Percentiles rank a stretch among this genome's conserved stretches.
These are phyloP conservation scores for Aquatica leii DNA, from an alignment of 2,888 invertebrate genomes.

Conservation along the genomic window DNA sequence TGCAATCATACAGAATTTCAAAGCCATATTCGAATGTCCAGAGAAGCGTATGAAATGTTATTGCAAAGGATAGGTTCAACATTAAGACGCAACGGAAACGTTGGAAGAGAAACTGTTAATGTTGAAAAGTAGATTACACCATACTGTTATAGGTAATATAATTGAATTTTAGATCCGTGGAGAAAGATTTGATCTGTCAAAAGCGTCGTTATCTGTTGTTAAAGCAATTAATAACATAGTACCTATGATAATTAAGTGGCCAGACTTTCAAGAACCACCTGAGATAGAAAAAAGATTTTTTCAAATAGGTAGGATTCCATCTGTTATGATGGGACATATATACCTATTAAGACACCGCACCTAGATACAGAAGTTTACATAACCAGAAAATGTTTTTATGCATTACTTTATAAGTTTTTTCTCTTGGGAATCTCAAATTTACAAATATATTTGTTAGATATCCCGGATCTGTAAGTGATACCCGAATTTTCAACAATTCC, in stretches of 20 bases:
- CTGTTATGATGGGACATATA: constrained; percentile 10
- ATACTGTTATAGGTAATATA: too few relatives aligned
- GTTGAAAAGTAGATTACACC: too few relatives aligned
- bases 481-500: not conserved
- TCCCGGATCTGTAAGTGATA: not conserved
- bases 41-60: too few relatives aligned
- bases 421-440: too few relatives aligned
- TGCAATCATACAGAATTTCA: too few relatives aligned
- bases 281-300: not conserved
- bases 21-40: too few relatives aligned
- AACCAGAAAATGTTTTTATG: constrained; percentile 8
- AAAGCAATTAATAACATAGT: constrained; percentile 12
- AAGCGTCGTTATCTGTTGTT: constrained; percentile 20
- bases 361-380: not conserved
- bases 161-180: constrained; percentile 14
- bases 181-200: constrained; percentile 25
- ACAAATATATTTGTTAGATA: too few relatives aligned
- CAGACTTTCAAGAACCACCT: not conserved
- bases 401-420: too few relatives aligned
- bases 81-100: too few relatives aligned
- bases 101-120: too few relatives aligned
- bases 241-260: constrained; percentile 3
- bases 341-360: constrained; percentile 8
- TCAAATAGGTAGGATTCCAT: not conserved
- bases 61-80: too few relatives aligned